These are phyloP conservation scores for Eleutherodactylus coqui DNA, from an alignment of 2,797 vertebrate genomes.

Conservation along the genomic window DNA sequence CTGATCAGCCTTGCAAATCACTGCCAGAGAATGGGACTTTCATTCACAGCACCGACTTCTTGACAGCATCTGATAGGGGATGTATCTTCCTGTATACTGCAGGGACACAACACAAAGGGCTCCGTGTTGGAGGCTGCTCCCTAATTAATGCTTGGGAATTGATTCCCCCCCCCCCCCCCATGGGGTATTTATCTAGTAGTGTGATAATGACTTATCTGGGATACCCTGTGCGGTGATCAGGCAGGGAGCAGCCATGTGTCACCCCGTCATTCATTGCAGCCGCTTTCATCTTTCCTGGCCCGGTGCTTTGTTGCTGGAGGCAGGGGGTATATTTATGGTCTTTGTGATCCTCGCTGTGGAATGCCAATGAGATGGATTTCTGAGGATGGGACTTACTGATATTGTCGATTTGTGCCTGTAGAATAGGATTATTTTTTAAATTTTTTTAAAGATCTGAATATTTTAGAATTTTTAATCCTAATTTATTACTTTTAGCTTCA, in stretches of 20 bases:
- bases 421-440: too few relatives aligned
- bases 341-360: constrained; percentile 46
- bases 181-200: not conserved
- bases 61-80: not conserved
- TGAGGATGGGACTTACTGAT: not conserved
- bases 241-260: too few relatives aligned
- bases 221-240: not conserved
- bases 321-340: constrained; percentile 49
- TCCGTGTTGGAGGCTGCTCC: not conserved
- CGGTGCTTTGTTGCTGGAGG: constrained; percentile 32
- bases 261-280: not conserved
- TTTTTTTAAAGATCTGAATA: too few relatives aligned
- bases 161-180: not conserved
- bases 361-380: constrained; percentile 22
- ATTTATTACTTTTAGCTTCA: too few relatives aligned
- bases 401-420: not conserved
- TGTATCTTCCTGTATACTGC: not conserved
- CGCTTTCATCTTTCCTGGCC: not conserved
- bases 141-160: not conserved
- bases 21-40: too few relatives aligned
- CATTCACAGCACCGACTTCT: not conserved
- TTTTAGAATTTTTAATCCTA: too few relatives aligned
- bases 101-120: not conserved
- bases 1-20: not conserved
- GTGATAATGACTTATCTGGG: not conserved